Percentiles rank a stretch among this genome's conserved stretches.
Evolutionary conservation across 2,888 invertebrate species (phyloP).

Genomic region (Cantharis nigra): DNA sequence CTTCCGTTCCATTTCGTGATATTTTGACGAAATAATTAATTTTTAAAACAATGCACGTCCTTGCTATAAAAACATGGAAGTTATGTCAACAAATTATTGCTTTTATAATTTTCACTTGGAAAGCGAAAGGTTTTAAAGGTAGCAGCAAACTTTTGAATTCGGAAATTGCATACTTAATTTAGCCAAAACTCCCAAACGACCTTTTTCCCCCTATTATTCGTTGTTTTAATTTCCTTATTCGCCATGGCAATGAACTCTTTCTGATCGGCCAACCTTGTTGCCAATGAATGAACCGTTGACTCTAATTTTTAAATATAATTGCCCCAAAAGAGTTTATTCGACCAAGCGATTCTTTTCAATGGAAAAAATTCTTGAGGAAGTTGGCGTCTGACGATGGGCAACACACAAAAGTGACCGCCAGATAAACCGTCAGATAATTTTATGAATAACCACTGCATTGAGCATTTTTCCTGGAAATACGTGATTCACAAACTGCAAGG

Average conservation of each 20-base stretch:
- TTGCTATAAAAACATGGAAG: not conserved
- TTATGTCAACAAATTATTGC: not conserved
- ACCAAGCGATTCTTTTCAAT: no score
- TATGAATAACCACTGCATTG: not conserved
- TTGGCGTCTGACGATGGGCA: not conserved
- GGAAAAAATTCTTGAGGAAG: not conserved
- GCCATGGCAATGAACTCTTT: not conserved
- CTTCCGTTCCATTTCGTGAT: conserved; percentile 16
- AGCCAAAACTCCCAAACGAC: not conserved
- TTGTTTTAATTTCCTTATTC: not conserved
- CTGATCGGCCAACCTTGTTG: not conserved
- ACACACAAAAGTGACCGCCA: not conserved
- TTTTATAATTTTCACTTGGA: not conserved
- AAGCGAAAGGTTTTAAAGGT: not conserved
- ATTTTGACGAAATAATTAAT: not conserved
- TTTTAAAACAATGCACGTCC: not conserved
- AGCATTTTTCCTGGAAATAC: not conserved
- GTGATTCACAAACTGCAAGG: not conserved
- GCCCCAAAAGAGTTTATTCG: no score
- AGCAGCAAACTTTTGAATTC: not conserved
- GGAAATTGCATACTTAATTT: no score
- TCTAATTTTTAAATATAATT: not conserved
- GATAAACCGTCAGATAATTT: not conserved
- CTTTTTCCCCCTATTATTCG: not conserved
- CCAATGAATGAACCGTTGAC: not conserved